phyloP scores from a whole-genome alignment of 2,113 vertebrate species.

The Rhinopomastus cyanomelas region DNA sequence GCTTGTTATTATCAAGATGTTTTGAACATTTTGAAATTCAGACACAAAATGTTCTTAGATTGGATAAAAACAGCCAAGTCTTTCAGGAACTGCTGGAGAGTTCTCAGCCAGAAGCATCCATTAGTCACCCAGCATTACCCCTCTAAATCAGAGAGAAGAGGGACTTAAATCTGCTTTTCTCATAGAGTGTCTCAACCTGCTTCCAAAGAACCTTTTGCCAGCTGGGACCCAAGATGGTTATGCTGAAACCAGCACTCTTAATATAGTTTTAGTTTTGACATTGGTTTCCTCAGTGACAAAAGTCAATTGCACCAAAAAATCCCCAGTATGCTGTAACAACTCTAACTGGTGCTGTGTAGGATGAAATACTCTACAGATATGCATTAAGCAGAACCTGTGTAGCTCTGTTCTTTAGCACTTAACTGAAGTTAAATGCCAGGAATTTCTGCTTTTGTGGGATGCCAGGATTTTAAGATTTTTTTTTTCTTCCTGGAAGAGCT shows the following conservation, averaged over 20 bases:
- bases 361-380: background rate
- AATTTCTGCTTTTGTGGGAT: background rate
- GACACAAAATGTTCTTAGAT: background rate
- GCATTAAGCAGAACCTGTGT: background rate
- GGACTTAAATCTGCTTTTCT: slow-evolving; percentile 42
- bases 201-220: slow-evolving; percentile 41
- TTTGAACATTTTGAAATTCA: slow-evolving; percentile 9
- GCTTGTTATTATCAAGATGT: background rate
- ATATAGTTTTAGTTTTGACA: slow-evolving; percentile 47
- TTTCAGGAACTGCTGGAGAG: slow-evolving; percentile 45
- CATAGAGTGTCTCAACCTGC: background rate
- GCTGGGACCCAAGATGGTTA: slow-evolving; percentile 29
- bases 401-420: background rate
- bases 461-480: background rate
- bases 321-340: background rate
- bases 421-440: background rate
- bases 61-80: slow-evolving; percentile 27
- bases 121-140: slow-evolving; percentile 52
- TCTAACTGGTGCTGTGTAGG: accelerated
- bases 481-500: background rate
- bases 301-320: background rate
- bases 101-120: slow-evolving; percentile 47
- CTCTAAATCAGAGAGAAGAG: slow-evolving; percentile 47
- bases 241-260: slow-evolving; percentile 46
- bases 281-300: background rate